Evolutionary conservation across 1,140 invertebrate genomes (phyloP).

Genomic region (Euglossa dilemma): DNA sequence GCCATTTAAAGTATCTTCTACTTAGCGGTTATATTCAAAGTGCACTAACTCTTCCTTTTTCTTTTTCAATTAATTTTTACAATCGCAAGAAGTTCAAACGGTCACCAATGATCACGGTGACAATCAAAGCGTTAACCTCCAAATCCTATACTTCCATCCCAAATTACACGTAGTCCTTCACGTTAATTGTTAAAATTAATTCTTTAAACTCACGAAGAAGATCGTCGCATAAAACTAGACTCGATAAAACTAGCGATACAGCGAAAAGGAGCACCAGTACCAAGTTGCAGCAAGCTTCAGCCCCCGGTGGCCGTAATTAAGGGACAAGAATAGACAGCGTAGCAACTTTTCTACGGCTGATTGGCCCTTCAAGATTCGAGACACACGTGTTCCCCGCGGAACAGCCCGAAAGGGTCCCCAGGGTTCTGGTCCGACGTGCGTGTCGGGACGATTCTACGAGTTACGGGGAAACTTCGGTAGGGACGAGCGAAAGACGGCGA

Average conservation of each 20-base stretch:
- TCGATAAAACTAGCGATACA: background rate
- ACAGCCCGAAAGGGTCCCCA: constrained; percentile 30
- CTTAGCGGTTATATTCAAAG: no score
- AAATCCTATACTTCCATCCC: no score
- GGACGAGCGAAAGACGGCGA: background rate
- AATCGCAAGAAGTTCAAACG: no score
- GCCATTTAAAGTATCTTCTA: no score
- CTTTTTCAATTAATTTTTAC: no score
- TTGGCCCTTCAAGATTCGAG: constrained; percentile 47
- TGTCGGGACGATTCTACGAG: constrained; percentile 30
- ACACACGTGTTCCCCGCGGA: constrained; percentile 25
- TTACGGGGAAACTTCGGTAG: constrained; percentile 1
- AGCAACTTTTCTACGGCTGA: constrained; percentile 39
- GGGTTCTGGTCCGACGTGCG: constrained; percentile 16
- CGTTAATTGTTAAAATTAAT: no score
- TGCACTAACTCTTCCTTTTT: no score
- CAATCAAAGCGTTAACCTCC: no score
- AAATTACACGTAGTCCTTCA: no score
- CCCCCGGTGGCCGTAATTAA: constrained; percentile 35
- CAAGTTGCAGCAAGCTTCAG: background rate
- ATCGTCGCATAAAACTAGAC: no score
- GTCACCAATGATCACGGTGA: no score
- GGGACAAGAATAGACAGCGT: constrained; percentile 14
- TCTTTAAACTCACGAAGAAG: no score
- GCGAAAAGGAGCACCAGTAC: background rate